Evolutionary conservation across 2,888 invertebrate genomes (phyloP).

Genomic region (Plebejus melissa): DNA sequence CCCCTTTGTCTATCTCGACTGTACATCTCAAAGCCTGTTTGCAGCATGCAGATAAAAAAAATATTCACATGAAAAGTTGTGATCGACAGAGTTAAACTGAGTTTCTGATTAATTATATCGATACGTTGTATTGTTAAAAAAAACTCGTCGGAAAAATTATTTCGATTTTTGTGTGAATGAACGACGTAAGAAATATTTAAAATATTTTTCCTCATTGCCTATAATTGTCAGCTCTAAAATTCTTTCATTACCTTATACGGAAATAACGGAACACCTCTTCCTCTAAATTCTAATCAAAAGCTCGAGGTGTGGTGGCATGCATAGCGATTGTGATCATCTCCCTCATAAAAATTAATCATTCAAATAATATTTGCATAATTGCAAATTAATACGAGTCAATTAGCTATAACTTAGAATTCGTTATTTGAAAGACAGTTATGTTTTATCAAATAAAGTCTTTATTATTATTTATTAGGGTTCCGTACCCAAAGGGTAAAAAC

Average conservation of each 20-base stretch:
- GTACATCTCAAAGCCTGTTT: slow-evolving; percentile 22
- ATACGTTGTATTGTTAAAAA: not conserved
- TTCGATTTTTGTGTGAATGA: not conserved
- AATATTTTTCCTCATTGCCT: not conserved
- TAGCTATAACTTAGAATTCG: not conserved
- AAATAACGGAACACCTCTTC: not conserved
- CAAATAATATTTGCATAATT: slow-evolving; percentile 5
- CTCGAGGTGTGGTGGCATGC: not conserved
- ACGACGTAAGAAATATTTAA: not conserved
- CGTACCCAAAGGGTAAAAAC: too few species aligned
- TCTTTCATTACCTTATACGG: not conserved
- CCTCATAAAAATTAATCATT: not conserved
- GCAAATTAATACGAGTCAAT: slow-evolving; percentile 4
- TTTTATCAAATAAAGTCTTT: slow-evolving; percentile 10
- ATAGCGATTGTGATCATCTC: not conserved
- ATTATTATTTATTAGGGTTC: too few species aligned
- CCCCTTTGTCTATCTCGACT: slow-evolving; percentile 21
- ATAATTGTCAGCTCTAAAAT: not conserved
- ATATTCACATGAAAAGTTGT: not conserved
- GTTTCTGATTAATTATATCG: not conserved
- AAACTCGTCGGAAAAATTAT: too few species aligned
- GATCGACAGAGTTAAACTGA: not conserved
- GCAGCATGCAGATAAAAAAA: slow-evolving; percentile 8
- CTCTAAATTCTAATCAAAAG: not conserved
- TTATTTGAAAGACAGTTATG: not conserved